These are phyloP conservation scores for Phaethon lepturus DNA, from an alignment of 2,113 vertebrate genomes.

Conservation along the genomic window DNA sequence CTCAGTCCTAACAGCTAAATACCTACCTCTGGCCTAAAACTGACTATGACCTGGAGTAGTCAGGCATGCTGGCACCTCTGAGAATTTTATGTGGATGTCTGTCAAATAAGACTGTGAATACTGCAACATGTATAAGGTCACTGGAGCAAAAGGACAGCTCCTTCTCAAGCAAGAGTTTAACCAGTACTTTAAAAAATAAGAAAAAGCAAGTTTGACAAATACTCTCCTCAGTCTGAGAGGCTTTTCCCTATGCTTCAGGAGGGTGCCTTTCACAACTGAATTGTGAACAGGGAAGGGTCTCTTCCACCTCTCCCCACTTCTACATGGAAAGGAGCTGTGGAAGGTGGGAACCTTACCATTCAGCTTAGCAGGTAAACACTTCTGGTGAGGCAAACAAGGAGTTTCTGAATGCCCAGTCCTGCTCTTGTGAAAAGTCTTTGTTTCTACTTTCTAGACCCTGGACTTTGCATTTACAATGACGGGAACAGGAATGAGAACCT, in stretches of 20 bases:
- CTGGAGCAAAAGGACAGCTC: not conserved
- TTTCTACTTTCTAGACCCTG: not conserved
- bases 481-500: not conserved
- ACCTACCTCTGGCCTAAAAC: accelerated
- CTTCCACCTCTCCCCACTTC: not conserved
- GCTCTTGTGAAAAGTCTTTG: not conserved
- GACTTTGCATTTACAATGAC: not conserved
- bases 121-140: not conserved
- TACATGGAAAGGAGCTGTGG: not conserved
- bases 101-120: not conserved
- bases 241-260: not conserved
- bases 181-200: not conserved
- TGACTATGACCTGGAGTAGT: not conserved
- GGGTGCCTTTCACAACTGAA: not conserved
- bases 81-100: not conserved
- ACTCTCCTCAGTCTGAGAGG: not conserved
- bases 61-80: not conserved
- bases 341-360: not conserved
- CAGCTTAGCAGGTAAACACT: not conserved
- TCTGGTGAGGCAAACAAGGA: not conserved
- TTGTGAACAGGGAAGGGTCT: not conserved
- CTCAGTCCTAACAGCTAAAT: accelerated
- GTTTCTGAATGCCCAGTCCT: not conserved
- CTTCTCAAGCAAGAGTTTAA: not conserved
- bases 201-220: not conserved